phyloP scores from a whole-genome alignment of 2,113 vertebrate genomes.

The Pterophyllum scalare region DNA sequence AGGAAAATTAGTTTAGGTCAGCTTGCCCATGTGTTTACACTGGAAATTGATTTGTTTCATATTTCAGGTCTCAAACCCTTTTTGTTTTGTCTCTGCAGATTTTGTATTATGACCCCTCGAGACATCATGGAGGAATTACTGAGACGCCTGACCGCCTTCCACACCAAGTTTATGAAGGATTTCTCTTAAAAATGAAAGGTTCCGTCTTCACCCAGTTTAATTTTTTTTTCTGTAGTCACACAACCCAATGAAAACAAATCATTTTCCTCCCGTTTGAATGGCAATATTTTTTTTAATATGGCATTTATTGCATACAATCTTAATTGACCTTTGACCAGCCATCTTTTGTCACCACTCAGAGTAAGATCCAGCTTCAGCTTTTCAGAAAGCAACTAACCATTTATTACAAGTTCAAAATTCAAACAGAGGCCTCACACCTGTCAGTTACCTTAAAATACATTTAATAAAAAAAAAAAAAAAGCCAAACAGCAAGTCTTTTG shows the following conservation, averaged over 20 bases:
- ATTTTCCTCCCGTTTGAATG: background rate
- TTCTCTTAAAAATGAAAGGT: slow-evolving; percentile 51
- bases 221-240: background rate
- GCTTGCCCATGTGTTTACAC: background rate
- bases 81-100: slow-evolving; percentile 34
- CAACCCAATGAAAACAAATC: background rate
- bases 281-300: slow-evolving; percentile 36
- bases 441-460: background rate
- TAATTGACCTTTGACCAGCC: background rate
- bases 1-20: no score
- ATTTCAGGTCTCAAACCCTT: background rate
- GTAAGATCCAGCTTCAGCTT: slow-evolving; percentile 40
- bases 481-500: background rate
- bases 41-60: background rate
- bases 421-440: background rate
- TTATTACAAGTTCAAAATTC: slow-evolving; percentile 15
- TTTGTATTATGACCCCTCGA: slow-evolving; percentile 38
- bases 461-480: accelerated
- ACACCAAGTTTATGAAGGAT: slow-evolving; percentile 71
- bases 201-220: background rate
- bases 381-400: slow-evolving; percentile 30
- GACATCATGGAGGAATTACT: slow-evolving; percentile 66
- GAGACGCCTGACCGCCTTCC: slow-evolving; percentile 68
- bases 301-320: background rate
- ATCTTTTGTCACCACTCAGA: slow-evolving; percentile 22